Percentiles rank a stretch among this genome's conserved stretches.
Conservation (phyloP, 2,113 vertebrate species). For the Lampris megalopsis region DNA sequence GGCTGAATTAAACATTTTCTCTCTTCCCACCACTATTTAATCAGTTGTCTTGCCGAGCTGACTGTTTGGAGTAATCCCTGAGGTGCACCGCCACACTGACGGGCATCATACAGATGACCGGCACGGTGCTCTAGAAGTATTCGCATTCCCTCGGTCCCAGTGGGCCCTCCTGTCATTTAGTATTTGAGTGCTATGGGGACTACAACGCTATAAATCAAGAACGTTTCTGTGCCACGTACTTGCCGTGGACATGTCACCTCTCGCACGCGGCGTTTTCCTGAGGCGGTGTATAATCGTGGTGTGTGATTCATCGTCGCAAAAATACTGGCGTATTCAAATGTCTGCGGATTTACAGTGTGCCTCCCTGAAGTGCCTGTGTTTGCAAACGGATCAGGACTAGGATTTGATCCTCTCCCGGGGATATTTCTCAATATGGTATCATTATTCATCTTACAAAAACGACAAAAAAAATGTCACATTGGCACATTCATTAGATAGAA, state of each 20-base stretch:
- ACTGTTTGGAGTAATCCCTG: constrained; percentile 71
- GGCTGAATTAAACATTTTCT: constrained; percentile 76
- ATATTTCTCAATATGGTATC: background rate
- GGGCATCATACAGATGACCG: constrained; percentile 66
- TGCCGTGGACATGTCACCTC: constrained; percentile 7
- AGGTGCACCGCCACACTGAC: constrained; percentile 56
- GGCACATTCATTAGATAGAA: background rate
- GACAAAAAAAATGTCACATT: background rate
- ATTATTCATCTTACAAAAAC: background rate
- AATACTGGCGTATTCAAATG: background rate
- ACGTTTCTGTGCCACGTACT: constrained; percentile 10
- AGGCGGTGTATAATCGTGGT: background rate
- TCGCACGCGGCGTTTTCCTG: background rate
- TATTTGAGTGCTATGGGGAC: constrained; percentile 3
- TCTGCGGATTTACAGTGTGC: background rate
- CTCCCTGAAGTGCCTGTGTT: constrained; percentile 1
- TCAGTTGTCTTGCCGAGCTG: constrained; percentile 76
- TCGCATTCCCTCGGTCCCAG: constrained; percentile 24
- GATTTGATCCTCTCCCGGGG: constrained; percentile 6
- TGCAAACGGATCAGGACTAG: background rate
- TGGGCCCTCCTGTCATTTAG: constrained; percentile 24
- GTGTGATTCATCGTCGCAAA: constrained; percentile 8
- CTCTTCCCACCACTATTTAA: constrained; percentile 77
- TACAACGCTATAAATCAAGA: constrained; percentile 22
- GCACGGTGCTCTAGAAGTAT: constrained; percentile 43